Percentiles rank a stretch among this genome's conserved stretches.
These are phyloP conservation scores for Spea hammondii DNA, from an alignment of 2,797 vertebrate genomes.

Conservation along the genomic window DNA sequence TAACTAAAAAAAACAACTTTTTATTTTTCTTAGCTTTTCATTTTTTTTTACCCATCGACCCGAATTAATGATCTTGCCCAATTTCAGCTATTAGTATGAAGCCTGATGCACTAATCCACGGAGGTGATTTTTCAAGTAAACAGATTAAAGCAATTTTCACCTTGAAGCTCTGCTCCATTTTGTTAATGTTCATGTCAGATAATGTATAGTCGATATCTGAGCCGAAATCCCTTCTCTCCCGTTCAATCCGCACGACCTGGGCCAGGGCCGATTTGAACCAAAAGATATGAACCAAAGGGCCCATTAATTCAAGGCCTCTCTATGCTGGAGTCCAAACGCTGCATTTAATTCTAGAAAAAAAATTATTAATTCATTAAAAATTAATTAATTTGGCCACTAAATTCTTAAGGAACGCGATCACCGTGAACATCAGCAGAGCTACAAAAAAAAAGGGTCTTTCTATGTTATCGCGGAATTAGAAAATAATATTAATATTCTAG, in stretches of 20 bases:
- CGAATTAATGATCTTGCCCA: not conserved
- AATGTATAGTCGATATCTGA: not conserved
- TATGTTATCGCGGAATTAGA: not conserved
- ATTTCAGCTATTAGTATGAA: not conserved
- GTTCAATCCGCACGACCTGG: not conserved
- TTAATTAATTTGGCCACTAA: no score
- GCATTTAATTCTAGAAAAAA: no score
- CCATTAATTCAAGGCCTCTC: no score
- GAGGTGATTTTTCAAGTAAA: slow-evolving; percentile 6
- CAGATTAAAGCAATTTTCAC: slow-evolving; percentile 11
- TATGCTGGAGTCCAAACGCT: no score
- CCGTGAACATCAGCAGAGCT: not conserved
- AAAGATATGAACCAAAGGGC: no score
- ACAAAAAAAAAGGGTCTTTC: not conserved
- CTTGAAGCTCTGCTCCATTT: not conserved
- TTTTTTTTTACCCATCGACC: not conserved
- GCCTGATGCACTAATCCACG: not conserved
- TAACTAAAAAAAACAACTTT: not conserved
- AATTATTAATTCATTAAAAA: no score
- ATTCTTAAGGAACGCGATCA: no score
- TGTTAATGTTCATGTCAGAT: slow-evolving; percentile 2
- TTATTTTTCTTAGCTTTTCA: no score
- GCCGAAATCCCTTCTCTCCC: not conserved
- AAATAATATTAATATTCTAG: not conserved
- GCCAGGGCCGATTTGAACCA: no score